phyloP scores from a whole-genome alignment of 2,797 vertebrate species.

The Enteromius anoplus region DNA sequence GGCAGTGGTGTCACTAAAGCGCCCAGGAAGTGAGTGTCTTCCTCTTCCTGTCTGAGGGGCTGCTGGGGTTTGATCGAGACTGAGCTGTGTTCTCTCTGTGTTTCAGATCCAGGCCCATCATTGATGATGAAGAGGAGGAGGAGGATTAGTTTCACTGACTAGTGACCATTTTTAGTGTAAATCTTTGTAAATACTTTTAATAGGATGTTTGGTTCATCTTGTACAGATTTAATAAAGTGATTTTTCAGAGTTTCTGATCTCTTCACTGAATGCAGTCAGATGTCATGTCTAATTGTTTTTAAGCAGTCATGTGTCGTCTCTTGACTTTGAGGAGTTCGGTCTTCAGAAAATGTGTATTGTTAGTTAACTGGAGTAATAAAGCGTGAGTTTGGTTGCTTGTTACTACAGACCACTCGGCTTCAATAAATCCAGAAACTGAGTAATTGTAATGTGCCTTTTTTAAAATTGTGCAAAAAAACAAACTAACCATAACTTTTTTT shows the following conservation, averaged over 20 bases:
- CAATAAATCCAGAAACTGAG: too few species aligned
- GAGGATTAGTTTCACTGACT: constrained; percentile 35
- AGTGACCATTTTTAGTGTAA: constrained; percentile 64
- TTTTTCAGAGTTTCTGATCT: constrained; percentile 26
- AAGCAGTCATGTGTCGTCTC: neutral
- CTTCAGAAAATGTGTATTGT: neutral
- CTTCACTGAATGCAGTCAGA: neutral
- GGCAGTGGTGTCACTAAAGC: constrained; percentile 78
- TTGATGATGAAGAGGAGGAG: constrained; percentile 69
- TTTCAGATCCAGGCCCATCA: constrained; percentile 73
- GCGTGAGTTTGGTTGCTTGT: neutral
- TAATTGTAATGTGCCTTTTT: too few species aligned
- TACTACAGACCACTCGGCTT: too few species aligned
- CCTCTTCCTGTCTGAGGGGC: neutral
- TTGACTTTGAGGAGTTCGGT: neutral
- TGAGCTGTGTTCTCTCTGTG: constrained; percentile 1
- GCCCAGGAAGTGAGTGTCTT: constrained; percentile 76
- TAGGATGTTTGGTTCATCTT: constrained; percentile 58
- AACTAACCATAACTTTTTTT: too few species aligned
- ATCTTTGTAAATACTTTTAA: constrained; percentile 75
- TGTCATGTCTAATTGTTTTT: neutral
- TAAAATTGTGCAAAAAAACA: too few species aligned
- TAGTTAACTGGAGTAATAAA: neutral
- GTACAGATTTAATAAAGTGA: constrained; percentile 72
- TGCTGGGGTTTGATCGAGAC: too few species aligned